Conservation (phyloP, 2,113 vertebrate species). For the Passer domesticus region DNA sequence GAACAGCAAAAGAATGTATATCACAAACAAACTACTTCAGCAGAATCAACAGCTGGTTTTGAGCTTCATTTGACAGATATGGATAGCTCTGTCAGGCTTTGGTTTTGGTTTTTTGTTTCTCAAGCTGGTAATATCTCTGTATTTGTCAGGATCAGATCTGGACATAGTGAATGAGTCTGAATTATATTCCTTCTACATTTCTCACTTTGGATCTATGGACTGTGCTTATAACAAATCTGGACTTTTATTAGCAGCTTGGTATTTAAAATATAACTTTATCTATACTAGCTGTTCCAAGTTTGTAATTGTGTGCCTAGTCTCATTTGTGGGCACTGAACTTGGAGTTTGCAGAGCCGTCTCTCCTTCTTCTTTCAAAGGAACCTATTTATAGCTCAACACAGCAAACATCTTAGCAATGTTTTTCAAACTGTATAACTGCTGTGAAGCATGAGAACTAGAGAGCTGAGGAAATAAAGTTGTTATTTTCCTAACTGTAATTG, state of each 20-base stretch:
- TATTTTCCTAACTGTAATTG: neutral
- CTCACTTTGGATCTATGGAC: neutral
- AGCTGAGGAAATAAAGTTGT: neutral
- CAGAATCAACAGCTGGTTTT: neutral
- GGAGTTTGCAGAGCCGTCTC: neutral
- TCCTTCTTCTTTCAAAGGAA: neutral
- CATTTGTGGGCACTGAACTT: neutral
- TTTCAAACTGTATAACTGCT: neutral
- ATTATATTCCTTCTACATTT: neutral
- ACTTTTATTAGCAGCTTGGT: neutral
- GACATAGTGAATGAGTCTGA: neutral
- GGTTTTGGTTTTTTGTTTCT: neutral
- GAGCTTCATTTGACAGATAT: neutral
- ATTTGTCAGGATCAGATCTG: neutral
- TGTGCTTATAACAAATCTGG: neutral
- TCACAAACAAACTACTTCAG: neutral
- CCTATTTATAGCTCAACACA: neutral
- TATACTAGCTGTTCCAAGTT: neutral
- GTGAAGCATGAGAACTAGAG: neutral
- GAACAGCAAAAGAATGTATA: neutral
- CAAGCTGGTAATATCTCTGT: neutral
- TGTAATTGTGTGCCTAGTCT: neutral
- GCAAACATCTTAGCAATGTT: neutral
- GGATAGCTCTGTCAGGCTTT: neutral
- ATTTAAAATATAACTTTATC: neutral